Conservation (phyloP, 2,113 vertebrate genomes). For the Micromys minutus region DNA sequence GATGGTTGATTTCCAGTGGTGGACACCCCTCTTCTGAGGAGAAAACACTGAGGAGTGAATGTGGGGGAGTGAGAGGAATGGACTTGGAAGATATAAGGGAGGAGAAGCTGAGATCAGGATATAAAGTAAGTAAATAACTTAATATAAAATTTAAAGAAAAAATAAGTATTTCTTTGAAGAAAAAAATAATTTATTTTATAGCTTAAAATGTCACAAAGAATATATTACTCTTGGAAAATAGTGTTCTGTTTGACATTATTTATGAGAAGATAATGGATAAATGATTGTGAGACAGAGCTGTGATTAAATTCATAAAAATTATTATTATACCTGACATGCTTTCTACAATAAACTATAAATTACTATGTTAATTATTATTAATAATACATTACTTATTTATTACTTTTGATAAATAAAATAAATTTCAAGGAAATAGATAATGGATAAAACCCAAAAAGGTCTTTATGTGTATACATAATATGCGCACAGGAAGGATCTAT, state of each 20-base stretch:
- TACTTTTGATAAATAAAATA: too few relatives aligned
- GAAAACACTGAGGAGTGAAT: too few relatives aligned
- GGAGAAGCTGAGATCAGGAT: too few relatives aligned
- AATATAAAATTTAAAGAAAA: too few relatives aligned
- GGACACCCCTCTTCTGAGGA: too few relatives aligned
- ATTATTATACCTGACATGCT: neutral
- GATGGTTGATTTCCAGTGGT: too few relatives aligned
- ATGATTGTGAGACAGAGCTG: neutral
- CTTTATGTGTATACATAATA: neutral
- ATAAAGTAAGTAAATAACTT: too few relatives aligned
- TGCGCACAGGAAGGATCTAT: neutral
- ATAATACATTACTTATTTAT: neutral
- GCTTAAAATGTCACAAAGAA: neutral
- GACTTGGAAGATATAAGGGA: too few relatives aligned
- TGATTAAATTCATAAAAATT: neutral
- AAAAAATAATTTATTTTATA: conserved; percentile 1
- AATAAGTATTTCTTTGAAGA: neutral
- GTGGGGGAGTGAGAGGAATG: too few relatives aligned
- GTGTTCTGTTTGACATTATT: neutral
- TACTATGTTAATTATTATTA: neutral
- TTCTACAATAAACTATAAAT: neutral
- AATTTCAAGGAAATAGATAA: neutral
- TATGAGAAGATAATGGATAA: neutral
- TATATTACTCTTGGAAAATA: neutral
- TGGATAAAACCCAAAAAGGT: neutral